These are phyloP conservation scores for Spheniscus humboldti DNA, from an alignment of 2,797 vertebrate genomes.

Conservation along the genomic window DNA sequence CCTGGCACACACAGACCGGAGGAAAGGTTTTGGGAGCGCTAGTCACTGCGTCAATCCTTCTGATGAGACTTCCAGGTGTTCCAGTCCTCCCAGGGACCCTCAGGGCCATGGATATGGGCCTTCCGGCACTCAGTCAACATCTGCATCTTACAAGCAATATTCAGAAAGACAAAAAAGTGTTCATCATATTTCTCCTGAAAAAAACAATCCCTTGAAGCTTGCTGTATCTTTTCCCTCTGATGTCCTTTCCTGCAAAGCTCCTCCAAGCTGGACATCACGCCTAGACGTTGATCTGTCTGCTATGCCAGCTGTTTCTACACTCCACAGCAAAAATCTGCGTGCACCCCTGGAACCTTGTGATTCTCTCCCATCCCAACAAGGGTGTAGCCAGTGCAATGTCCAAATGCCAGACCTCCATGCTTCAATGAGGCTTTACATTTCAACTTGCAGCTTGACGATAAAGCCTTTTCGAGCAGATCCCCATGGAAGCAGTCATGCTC, in stretches of 20 bases:
- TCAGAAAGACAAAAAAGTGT: neutral
- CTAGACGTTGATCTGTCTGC: slow-evolving; percentile 57
- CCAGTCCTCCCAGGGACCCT: neutral
- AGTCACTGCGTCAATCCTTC: neutral
- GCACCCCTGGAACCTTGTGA: slow-evolving; percentile 1
- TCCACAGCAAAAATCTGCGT: slow-evolving; percentile 13
- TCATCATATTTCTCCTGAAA: neutral
- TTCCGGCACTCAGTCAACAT: neutral
- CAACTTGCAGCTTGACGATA: slow-evolving; percentile 66
- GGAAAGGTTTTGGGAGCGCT: neutral
- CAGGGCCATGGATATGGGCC: neutral
- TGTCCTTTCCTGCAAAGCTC: slow-evolving; percentile 21
- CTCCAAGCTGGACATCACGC: slow-evolving; percentile 58
- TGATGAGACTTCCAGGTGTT: slow-evolving; percentile 6
- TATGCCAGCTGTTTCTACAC: slow-evolving; percentile 39
- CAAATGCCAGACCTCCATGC: slow-evolving; percentile 28
- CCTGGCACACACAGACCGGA: slow-evolving; percentile 30
- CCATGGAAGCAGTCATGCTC: neutral
- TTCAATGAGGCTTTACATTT: slow-evolving; percentile 69
- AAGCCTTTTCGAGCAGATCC: slow-evolving; percentile 33
- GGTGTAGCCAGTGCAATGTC: neutral
- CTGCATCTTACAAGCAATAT: slow-evolving; percentile 7
- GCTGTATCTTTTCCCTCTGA: slow-evolving; percentile 30
- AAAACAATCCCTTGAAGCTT: neutral
- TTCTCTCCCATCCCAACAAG: neutral